Conservation (phyloP, 1,140 invertebrate genomes). For the Ceratosolen fusciceps region DNA sequence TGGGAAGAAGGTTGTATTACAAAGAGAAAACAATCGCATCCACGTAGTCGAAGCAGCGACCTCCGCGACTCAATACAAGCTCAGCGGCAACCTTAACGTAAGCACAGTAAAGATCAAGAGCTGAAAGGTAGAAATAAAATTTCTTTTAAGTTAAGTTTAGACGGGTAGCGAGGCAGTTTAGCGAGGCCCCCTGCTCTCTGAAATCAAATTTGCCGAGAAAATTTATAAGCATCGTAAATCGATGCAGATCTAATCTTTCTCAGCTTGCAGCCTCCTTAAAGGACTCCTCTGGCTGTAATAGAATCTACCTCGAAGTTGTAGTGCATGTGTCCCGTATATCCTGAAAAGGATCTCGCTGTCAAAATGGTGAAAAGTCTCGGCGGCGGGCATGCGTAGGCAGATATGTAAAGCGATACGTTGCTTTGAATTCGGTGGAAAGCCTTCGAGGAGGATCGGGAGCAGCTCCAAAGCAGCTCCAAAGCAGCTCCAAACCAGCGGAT, state of each 20-base stretch:
- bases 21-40: neutral
- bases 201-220: neutral
- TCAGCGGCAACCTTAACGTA: neutral
- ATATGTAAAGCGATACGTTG: neutral
- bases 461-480: neutral
- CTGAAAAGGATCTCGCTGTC: neutral
- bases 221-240: constrained; percentile 1
- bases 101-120: neutral
- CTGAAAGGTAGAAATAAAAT: neutral
- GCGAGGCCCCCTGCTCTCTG: neutral
- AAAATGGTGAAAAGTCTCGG: neutral
- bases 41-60: neutral
- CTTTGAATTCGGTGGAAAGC: too few species aligned
- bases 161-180: neutral
- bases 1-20: neutral
- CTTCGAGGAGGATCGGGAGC: neutral
- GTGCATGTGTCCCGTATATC: neutral
- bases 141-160: neutral
- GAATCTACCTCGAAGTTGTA: too few species aligned
- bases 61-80: neutral
- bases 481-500: neutral
- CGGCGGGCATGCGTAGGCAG: neutral
- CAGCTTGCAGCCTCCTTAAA: neutral
- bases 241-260: neutral
- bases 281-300: neutral